Evolutionary conservation across 1,140 invertebrate genomes (phyloP).

Genomic region (Tachypleus tridentatus): DNA sequence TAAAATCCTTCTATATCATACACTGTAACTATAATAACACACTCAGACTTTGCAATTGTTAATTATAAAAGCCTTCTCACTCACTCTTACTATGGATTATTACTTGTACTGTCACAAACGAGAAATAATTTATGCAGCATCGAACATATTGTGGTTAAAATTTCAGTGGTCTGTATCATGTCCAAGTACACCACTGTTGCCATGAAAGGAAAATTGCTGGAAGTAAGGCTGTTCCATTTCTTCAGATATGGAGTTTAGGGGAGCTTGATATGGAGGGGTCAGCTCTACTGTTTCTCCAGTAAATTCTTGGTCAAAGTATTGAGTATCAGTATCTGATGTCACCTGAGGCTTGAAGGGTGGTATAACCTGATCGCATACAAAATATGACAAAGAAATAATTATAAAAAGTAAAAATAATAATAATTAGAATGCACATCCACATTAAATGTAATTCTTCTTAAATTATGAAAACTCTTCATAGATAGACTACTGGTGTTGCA

Average conservation of each 20-base stretch:
- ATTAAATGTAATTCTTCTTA: not conserved
- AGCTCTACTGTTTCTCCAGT: slow-evolving; percentile 94
- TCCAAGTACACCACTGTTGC: slow-evolving; percentile 24
- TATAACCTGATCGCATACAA: slow-evolving; percentile 45
- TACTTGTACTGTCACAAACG: too few relatives aligned
- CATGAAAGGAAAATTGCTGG: slow-evolving; percentile 62
- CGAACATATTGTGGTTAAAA: too few relatives aligned
- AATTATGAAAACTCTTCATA: too few relatives aligned
- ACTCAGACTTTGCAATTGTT: too few relatives aligned
- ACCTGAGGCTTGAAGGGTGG: slow-evolving; percentile 95
- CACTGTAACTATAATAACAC: too few relatives aligned
- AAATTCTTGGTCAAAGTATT: slow-evolving; percentile 96
- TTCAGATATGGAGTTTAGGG: slow-evolving; percentile 53
- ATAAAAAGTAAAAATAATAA: slow-evolving; percentile 1
- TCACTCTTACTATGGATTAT: too few relatives aligned
- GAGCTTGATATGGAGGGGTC: slow-evolving; percentile 71
- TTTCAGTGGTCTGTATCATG: slow-evolving; percentile 17
- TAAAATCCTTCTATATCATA: too few relatives aligned
- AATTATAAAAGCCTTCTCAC: too few relatives aligned
- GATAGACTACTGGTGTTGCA: too few relatives aligned
- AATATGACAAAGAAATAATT: not conserved
- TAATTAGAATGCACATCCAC: too few relatives aligned
- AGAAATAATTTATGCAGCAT: too few relatives aligned
- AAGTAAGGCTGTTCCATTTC: slow-evolving; percentile 56
- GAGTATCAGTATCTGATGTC: slow-evolving; percentile 87